phyloP scores from a whole-genome alignment of 2,888 invertebrate genomes.

The Harpagoxenus sublaevis region DNA sequence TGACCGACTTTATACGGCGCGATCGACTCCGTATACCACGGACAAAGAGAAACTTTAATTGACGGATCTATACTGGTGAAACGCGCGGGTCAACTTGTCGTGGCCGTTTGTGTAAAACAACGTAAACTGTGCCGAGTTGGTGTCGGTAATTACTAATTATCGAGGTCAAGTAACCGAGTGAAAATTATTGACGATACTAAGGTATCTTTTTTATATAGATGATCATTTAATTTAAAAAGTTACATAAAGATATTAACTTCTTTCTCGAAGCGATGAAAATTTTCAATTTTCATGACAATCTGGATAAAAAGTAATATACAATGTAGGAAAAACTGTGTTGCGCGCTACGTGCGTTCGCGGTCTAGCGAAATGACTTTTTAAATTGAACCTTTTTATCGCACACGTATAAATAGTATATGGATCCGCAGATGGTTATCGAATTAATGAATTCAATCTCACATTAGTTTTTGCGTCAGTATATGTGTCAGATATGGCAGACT shows the following conservation, averaged over 20 bases:
- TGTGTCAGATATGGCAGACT: not conserved
- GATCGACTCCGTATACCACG: not conserved
- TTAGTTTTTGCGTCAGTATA: not conserved
- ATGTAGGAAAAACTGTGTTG: not conserved
- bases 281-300: not conserved
- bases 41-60: slow-evolving; percentile 18
- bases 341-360: not conserved
- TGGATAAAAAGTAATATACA: not conserved
- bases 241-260: not conserved
- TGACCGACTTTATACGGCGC: slow-evolving; percentile 6
- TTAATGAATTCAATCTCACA: slow-evolving; percentile 21
- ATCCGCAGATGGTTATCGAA: slow-evolving; percentile 2
- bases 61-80: not conserved
- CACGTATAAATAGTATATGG: not conserved
- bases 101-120: not conserved
- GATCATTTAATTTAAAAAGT: slow-evolving; percentile 1
- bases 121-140: not conserved
- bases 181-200: not conserved
- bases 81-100: not conserved
- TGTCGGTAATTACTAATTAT: slow-evolving; percentile 15
- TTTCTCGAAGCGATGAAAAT: not conserved
- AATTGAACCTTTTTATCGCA: slow-evolving; percentile 2
- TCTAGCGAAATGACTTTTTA: slow-evolving; percentile 7
- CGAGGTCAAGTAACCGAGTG: not conserved
- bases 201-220: not conserved